Percentiles rank a stretch among this genome's conserved stretches.
Evolutionary conservation across 2,113 vertebrate genomes (phyloP).

Genomic region (Mustela nigripes): DNA sequence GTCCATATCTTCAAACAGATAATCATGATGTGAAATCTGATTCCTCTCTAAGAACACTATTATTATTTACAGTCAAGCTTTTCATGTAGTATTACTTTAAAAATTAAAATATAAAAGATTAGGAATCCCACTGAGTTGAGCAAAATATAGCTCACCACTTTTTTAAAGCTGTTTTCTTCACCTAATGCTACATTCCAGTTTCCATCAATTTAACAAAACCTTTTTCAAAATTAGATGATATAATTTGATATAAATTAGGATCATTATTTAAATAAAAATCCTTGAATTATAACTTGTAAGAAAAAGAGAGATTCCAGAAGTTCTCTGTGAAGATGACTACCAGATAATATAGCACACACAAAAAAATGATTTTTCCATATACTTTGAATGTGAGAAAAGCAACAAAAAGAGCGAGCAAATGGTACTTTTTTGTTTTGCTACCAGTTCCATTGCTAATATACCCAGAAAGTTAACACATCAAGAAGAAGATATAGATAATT

Average conservation of each 20-base stretch:
- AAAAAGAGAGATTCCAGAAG: not conserved
- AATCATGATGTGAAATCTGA: not conserved
- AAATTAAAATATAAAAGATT: not conserved
- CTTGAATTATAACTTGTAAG: not conserved
- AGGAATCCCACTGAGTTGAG: not conserved
- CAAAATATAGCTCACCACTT: not conserved
- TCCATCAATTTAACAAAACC: not conserved
- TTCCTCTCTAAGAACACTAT: not conserved
- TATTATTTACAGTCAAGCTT: not conserved
- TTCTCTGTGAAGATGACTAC: not conserved
- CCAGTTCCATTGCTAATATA: not conserved
- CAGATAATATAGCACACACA: not conserved
- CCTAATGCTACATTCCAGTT: not conserved
- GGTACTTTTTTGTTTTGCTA: not conserved
- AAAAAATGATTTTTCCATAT: not conserved
- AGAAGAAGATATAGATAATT: slow-evolving; percentile 4
- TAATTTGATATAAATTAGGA: not conserved
- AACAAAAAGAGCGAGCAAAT: not conserved
- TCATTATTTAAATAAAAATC: not conserved
- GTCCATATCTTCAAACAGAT: not conserved
- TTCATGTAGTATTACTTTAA: not conserved
- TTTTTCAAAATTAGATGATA: not conserved
- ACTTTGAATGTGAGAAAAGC: not conserved
- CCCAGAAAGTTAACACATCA: not conserved
- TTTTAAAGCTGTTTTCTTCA: not conserved